Percentiles rank a stretch among this genome's conserved stretches.
Evolutionary conservation across 2,797 vertebrate genomes (phyloP).

Genomic region (Tamandua tetradactyla): DNA sequence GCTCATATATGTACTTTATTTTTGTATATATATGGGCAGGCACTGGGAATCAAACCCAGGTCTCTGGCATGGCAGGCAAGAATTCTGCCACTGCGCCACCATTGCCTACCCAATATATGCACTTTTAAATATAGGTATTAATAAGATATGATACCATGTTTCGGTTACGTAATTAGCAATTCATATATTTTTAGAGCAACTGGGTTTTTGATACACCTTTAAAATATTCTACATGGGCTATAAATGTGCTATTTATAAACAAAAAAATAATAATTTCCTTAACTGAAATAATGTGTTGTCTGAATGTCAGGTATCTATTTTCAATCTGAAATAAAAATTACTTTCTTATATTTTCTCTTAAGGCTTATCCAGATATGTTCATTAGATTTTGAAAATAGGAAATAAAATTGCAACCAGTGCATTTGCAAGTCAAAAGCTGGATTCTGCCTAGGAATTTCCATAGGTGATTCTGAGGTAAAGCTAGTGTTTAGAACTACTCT

Average conservation of each 20-base stretch:
- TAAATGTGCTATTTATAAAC: background rate
- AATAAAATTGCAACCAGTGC: background rate
- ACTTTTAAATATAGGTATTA: background rate
- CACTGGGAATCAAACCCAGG: too few species aligned
- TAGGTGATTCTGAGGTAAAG: too few species aligned
- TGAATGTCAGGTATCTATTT: background rate
- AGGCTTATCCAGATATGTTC: too few species aligned
- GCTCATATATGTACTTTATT: background rate
- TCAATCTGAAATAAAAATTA: conserved; percentile 2
- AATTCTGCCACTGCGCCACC: too few species aligned
- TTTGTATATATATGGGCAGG: too few species aligned
- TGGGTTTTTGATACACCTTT: background rate
- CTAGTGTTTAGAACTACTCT: background rate
- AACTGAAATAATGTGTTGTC: background rate
- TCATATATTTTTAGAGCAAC: background rate
- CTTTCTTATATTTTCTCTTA: background rate
- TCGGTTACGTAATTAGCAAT: background rate
- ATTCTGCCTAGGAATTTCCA: background rate
- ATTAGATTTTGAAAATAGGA: too few species aligned
- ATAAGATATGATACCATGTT: background rate
- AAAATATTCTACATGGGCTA: background rate
- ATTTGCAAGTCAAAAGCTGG: background rate
- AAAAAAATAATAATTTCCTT: background rate
- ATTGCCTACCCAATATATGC: too few species aligned
- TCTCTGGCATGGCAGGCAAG: too few species aligned